Base-by-base conservation (phyloP, 2,113 vertebrate species). In the Planiliza haematocheilus region DNA sequence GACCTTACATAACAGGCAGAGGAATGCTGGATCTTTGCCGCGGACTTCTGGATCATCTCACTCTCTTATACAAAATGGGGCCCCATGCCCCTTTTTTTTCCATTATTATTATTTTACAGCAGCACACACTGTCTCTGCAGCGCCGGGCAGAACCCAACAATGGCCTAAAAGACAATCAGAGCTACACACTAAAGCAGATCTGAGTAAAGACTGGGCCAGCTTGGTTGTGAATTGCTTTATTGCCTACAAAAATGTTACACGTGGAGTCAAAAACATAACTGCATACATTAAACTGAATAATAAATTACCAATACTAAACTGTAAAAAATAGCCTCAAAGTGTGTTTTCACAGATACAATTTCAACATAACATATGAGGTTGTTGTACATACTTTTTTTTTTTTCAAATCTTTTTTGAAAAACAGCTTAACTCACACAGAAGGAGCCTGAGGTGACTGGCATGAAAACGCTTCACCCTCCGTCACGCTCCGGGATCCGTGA, bases 11-110 rank as follows among this genome's bases (percentile, higher is more conserved):
- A 93, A 92, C 39, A 57, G 56, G 65, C 14, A 21, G 46, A 91
- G 89, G 92, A 92, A 93, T 92, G 91, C 81, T 89, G 87, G 84
- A 86, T 17, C 60, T 51, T 42, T 70, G 84, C 87, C 60, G 3
- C 7, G 48, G 51, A 70, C 57, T 66, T 70, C 49, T 83, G 73
- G 64, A 86, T 79, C 74, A 58, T 67, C 62, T 76, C 80, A 70
- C 81, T 13, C 61, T 14, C 21, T 37, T 20, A 62, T 45, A 75
- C 64, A 71, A 57, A 70, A 38, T 38, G 85, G 60, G 73, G 75
- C 84, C 82, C 73, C 1, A 10, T 52, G 38, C 12, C 65, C 49
- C 2, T 30, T 30, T 30, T n/a, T n/a, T n/a, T n/a, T n/a, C n/a
- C n/a, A n/a, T n/a, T n/a, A n/a, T n/a, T n/a, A n/a, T n/a, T n/a